phyloP scores from a whole-genome alignment of 2,113 vertebrate genomes.

The Mastomys coucha region DNA sequence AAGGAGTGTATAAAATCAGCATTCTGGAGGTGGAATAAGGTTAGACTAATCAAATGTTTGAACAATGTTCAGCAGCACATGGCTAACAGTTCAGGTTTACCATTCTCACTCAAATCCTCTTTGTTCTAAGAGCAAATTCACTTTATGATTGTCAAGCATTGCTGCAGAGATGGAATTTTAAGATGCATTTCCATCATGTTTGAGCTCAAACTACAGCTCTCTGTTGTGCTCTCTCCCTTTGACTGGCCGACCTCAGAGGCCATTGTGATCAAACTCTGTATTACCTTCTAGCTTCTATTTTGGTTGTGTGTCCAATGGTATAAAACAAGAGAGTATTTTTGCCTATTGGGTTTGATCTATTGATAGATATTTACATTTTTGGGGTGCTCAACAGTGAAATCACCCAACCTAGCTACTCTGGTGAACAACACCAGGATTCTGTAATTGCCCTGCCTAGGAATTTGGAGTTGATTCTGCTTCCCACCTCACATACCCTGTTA shows the following conservation, averaged over 20 bases:
- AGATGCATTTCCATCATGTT: not conserved
- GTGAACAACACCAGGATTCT: not conserved
- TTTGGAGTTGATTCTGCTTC: not conserved
- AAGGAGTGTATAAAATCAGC: no score
- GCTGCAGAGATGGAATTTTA: constrained; percentile 5
- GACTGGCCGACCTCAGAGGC: not conserved
- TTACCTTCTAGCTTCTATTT: not conserved
- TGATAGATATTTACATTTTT: not conserved
- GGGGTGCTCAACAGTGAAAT: not conserved
- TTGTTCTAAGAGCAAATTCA: not conserved
- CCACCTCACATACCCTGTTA: not conserved
- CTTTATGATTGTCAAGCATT: not conserved
- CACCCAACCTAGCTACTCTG: not conserved
- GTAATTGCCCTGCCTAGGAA: not conserved
- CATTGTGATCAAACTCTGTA: not conserved
- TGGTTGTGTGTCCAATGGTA: not conserved
- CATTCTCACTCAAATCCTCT: not conserved
- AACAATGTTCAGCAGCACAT: not conserved
- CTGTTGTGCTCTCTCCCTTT: not conserved
- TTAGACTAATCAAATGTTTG: not conserved
- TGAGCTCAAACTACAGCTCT: not conserved
- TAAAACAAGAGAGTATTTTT: not conserved
- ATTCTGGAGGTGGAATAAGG: not conserved
- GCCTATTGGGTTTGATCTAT: not conserved
- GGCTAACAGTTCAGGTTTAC: not conserved